Evolutionary conservation across 2,797 vertebrate genomes (phyloP).

Genomic region (Cottoperca gobio): DNA sequence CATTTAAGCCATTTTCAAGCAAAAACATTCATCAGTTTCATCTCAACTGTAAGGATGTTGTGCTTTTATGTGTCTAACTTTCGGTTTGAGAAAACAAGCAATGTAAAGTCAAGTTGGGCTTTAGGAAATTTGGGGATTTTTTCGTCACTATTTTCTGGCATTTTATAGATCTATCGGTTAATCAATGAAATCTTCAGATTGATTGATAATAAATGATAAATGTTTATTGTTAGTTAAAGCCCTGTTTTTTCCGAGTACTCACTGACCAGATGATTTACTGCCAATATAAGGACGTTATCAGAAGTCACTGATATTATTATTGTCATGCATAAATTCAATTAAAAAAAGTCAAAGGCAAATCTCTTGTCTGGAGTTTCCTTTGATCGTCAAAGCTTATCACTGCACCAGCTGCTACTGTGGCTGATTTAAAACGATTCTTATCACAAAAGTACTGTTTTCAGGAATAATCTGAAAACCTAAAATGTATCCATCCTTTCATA

Average conservation of each 20-base stretch:
- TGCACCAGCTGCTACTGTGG: slow-evolving; percentile 16
- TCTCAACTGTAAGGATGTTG: background rate
- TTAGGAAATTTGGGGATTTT: background rate
- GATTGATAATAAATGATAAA: background rate
- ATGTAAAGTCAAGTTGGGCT: background rate
- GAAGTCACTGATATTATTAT: background rate
- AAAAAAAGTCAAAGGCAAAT: background rate
- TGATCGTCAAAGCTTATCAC: slow-evolving; percentile 3
- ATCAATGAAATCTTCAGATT: background rate
- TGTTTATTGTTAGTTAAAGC: background rate
- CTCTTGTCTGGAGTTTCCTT: background rate
- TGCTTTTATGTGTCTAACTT: background rate
- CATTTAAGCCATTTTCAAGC: background rate
- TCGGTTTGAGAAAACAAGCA: background rate
- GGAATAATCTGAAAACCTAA: background rate
- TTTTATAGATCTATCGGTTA: background rate
- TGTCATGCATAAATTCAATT: background rate
- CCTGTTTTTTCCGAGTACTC: background rate
- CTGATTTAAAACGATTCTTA: background rate
- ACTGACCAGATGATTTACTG: background rate
- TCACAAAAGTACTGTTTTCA: background rate
- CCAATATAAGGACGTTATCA: background rate
- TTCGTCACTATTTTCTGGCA: background rate
- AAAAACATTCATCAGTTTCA: background rate
- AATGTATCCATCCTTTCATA: background rate